phyloP scores from a whole-genome alignment of 23 tunicate species.

The Styela plicata region DNA sequence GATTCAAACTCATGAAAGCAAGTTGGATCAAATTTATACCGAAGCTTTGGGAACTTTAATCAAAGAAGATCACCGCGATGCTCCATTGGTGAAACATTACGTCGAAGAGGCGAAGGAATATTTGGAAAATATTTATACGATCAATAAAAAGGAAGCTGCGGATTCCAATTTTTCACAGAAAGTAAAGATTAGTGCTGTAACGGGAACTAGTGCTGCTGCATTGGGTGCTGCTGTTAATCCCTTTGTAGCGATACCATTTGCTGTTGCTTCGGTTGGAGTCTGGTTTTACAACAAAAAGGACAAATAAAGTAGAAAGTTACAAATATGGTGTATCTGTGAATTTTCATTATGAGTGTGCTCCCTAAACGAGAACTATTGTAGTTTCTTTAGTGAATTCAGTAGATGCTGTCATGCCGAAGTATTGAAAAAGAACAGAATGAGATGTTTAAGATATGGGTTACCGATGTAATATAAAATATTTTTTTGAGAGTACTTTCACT shows the following conservation, averaged over 20 bases:
- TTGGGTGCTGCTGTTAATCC: background rate
- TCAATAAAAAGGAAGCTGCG: background rate
- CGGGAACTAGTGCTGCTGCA: background rate
- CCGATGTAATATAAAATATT: too few relatives aligned
- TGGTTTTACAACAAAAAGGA: background rate
- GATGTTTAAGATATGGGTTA: too few relatives aligned
- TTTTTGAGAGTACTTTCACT: too few relatives aligned
- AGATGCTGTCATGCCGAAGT: too few relatives aligned
- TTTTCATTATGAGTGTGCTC: too few relatives aligned
- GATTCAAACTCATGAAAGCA: background rate
- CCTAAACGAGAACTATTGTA: too few relatives aligned
- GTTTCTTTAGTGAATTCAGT: too few relatives aligned
- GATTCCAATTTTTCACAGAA: background rate
- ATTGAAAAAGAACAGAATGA: too few relatives aligned
- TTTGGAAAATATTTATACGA: slow-evolving; percentile 14
- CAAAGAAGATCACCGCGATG: background rate
- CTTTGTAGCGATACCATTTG: background rate
- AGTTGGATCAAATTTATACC: background rate
- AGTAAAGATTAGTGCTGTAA: background rate
- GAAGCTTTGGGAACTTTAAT: background rate
- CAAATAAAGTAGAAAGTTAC: background rate
- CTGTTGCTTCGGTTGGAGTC: background rate
- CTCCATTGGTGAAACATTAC: background rate
- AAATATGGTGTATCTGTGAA: too few relatives aligned
- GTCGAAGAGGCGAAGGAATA: slow-evolving; percentile 9